Conservation (phyloP, 2,113 vertebrate genomes). For the Plectropomus leopardus region DNA sequence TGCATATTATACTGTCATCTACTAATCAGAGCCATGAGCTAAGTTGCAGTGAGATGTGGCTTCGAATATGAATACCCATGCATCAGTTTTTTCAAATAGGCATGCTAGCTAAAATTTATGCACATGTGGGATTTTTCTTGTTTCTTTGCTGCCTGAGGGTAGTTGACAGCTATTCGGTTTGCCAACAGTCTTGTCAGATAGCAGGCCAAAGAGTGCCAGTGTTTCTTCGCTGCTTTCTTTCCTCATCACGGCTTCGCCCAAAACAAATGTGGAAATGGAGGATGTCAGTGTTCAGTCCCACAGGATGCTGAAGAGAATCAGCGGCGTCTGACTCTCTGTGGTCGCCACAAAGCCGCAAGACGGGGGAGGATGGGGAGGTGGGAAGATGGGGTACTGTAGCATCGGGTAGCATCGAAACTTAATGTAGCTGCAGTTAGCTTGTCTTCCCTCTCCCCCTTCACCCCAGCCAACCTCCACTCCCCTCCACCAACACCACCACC, state of each 20-base stretch:
- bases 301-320: conserved; percentile 51
- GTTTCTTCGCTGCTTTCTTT: conserved; percentile 16
- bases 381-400: background rate
- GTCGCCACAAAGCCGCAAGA: conserved; percentile 33
- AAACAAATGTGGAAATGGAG: conserved; percentile 60
- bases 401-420: conserved; percentile 29
- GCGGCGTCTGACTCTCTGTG: conserved; percentile 42
- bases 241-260: conserved; percentile 27
- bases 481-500: conserved; percentile 33
- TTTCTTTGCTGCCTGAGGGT: conserved; percentile 58
- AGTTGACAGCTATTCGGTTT: conserved; percentile 68
- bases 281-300: conserved; percentile 36
- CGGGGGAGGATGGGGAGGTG: background rate
- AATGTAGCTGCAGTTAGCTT: conserved; percentile 53
- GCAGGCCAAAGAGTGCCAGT: conserved; percentile 47
- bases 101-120: conserved; percentile 47
- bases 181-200: conserved; percentile 53
- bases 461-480: conserved; percentile 35
- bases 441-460: conserved; percentile 28
- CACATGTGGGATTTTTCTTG: conserved; percentile 49
- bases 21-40: conserved; percentile 61
- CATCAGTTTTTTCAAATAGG: conserved; percentile 41
- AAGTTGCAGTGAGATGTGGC: conserved; percentile 40
- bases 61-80: conserved; percentile 53
- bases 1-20: conserved; percentile 51